Evolutionary conservation across 2,888 invertebrate genomes (phyloP).

Genomic region (Hanleya hanleyi): DNA sequence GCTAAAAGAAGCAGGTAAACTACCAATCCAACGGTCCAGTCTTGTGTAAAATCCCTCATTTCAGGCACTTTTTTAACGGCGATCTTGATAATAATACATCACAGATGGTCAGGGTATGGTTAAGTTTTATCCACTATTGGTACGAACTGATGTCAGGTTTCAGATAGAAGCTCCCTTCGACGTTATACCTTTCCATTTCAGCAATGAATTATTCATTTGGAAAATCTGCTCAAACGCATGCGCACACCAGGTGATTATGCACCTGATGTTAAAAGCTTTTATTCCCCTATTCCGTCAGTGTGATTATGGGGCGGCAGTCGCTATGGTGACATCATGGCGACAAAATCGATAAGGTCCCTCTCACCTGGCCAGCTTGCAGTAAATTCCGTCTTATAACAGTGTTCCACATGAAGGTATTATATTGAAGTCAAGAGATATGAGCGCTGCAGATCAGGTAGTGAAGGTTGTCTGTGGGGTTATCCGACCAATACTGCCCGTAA

Average conservation of each 20-base stretch:
- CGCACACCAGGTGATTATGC: conserved; percentile 49
- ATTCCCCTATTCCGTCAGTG: conserved; percentile 29
- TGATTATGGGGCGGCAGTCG: conserved; percentile 35
- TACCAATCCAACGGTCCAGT: neutral
- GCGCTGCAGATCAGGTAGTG: no score
- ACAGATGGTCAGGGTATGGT: neutral
- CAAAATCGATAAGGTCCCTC: neutral
- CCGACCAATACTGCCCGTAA: no score
- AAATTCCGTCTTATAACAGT: no score
- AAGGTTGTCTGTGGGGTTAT: neutral
- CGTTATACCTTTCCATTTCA: neutral
- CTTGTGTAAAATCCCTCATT: neutral
- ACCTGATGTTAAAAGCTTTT: conserved; percentile 40
- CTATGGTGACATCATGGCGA: conserved; percentile 39
- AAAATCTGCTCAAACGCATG: conserved; percentile 40
- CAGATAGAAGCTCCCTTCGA: neutral
- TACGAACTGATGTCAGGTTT: neutral
- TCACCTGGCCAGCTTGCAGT: no score
- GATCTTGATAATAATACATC: neutral
- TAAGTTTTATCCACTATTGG: neutral
- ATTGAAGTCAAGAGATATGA: neutral
- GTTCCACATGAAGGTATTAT: neutral
- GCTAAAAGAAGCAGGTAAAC: neutral
- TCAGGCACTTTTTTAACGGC: neutral
- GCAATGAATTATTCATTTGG: neutral